These are phyloP conservation scores for Globia sparganii DNA, from an alignment of 2,888 invertebrate genomes.

Conservation along the genomic window DNA sequence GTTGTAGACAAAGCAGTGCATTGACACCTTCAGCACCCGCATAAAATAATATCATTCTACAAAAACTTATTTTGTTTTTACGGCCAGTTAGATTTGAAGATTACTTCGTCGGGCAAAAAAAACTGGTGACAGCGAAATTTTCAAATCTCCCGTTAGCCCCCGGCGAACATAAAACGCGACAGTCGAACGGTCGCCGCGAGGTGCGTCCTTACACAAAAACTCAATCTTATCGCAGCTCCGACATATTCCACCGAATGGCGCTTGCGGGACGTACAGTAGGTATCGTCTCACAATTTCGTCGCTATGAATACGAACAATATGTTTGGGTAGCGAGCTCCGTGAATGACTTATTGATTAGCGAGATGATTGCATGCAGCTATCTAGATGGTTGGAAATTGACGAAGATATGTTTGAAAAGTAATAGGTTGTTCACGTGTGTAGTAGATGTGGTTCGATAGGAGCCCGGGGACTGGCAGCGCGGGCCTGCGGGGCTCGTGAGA, in stretches of 20 bases:
- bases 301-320: conserved; percentile 66
- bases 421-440: conserved; percentile 59
- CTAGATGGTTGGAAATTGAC: conserved; percentile 58
- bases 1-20: conserved; percentile 55
- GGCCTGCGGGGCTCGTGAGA: conserved; percentile 57
- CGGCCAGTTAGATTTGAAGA: conserved; percentile 84
- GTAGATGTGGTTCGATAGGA: conserved; percentile 33
- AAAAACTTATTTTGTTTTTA: conserved; percentile 81
- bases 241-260: conserved; percentile 42
- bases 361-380: conserved; percentile 60
- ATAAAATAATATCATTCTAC: conserved; percentile 62
- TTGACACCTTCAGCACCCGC: conserved; percentile 64
- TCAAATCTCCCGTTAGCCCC: conserved; percentile 73
- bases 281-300: conserved; percentile 40
- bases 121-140: conserved; percentile 82
- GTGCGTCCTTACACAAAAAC: conserved; percentile 77
- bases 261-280: conserved; percentile 15
- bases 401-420: conserved; percentile 47
- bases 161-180: conserved; percentile 71
- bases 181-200: conserved; percentile 77
- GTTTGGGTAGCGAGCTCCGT: conserved; percentile 54
- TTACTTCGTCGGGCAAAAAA: conserved; percentile 77
- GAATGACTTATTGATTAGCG: conserved; percentile 59
- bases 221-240: conserved; percentile 75
- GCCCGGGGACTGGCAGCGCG: conserved; percentile 40